Evolutionary conservation across 2,797 vertebrate genomes (phyloP).

Genomic region (Urosaurus nigricauda): DNA sequence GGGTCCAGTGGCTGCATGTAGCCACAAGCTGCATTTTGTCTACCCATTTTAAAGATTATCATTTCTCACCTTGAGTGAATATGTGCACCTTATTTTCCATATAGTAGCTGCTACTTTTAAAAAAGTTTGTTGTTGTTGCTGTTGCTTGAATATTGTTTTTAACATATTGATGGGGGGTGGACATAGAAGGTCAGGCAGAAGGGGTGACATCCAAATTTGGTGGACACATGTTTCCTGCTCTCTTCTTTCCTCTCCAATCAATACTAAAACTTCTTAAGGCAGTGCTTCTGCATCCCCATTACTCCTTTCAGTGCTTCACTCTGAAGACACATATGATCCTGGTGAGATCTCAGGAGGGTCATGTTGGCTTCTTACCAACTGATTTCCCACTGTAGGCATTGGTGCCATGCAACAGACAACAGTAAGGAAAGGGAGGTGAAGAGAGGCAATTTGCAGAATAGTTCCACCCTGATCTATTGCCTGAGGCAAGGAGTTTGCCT

Average conservation of each 20-base stretch:
- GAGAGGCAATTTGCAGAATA: background rate
- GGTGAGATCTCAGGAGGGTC: background rate
- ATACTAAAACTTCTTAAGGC: too few relatives aligned
- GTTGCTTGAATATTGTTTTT: too few relatives aligned
- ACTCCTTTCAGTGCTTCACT: background rate
- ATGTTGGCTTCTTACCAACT: background rate
- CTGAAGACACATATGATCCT: background rate
- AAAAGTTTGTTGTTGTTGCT: too few relatives aligned
- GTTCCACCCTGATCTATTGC: background rate
- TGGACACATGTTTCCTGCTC: too few relatives aligned
- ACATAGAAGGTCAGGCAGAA: too few relatives aligned
- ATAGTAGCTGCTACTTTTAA: background rate
- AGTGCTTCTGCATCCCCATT: background rate
- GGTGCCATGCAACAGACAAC: background rate
- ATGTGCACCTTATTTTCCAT: background rate
- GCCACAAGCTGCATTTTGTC: too few relatives aligned
- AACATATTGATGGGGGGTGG: too few relatives aligned
- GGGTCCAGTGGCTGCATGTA: too few relatives aligned
- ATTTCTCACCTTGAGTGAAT: background rate
- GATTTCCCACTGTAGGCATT: background rate
- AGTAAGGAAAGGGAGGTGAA: background rate
- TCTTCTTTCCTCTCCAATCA: too few relatives aligned
- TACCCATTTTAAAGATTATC: background rate
- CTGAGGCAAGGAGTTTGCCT: background rate
- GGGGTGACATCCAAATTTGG: too few relatives aligned